Conservation (phyloP, 2,797 vertebrate species). For the Rhinichthys osculus region DNA sequence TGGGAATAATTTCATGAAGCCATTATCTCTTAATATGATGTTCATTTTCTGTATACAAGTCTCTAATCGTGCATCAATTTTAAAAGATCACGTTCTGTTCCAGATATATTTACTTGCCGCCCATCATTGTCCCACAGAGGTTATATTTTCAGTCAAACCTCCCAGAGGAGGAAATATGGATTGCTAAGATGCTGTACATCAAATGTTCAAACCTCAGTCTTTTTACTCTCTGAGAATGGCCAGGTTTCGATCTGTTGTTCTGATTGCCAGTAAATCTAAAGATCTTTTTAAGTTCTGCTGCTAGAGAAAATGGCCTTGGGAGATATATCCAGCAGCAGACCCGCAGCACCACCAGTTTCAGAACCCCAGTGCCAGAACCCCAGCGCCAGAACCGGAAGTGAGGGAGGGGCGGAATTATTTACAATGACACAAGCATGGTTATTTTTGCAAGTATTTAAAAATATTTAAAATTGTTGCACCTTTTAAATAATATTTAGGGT, state of each 20-base stretch:
- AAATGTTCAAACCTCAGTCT: neutral
- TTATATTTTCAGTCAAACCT: neutral
- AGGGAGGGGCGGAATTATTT: too few species aligned
- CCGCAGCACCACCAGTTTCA: too few species aligned
- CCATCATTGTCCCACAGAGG: neutral
- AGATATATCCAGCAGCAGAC: too few species aligned
- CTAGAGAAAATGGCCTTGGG: neutral
- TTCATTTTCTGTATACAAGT: neutral
- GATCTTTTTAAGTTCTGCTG: neutral
- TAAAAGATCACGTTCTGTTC: neutral
- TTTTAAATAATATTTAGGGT: too few species aligned
- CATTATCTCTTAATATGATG: conserved; percentile 1
- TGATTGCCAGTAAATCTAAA: neutral
- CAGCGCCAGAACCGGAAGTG: too few species aligned
- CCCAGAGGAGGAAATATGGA: neutral
- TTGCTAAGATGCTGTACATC: neutral
- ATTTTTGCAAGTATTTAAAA: too few species aligned
- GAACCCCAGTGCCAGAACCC: too few species aligned
- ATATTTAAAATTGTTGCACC: too few species aligned
- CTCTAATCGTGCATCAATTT: neutral
- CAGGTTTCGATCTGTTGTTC: neutral
- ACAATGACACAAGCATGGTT: too few species aligned
- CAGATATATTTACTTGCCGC: neutral
- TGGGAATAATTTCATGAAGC: neutral
- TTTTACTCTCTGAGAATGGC: neutral